Evolutionary conservation across 1,140 invertebrate species (phyloP).

Genomic region (Drosophila pectinifera): DNA sequence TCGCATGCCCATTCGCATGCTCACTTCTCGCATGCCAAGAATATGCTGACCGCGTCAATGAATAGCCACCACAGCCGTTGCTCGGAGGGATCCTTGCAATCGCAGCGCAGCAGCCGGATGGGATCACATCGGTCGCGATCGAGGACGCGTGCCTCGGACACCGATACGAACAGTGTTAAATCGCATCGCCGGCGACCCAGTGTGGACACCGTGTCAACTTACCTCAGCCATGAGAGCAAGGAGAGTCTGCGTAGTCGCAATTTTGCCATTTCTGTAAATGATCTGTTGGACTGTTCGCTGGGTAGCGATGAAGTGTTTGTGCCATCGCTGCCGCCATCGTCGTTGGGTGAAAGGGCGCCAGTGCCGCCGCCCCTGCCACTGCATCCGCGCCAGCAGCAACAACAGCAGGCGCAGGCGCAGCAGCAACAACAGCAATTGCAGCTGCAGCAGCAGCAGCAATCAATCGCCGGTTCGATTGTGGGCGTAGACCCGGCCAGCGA

Average conservation of each 20-base stretch:
- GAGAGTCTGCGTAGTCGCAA: slow-evolving; percentile 86
- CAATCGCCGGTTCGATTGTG: slow-evolving; percentile 84
- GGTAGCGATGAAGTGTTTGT: slow-evolving; percentile 89
- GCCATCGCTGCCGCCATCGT: slow-evolving; percentile 77
- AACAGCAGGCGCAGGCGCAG: slow-evolving; percentile 52
- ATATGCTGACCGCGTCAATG: slow-evolving; percentile 80
- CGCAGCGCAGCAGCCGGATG: slow-evolving; percentile 83
- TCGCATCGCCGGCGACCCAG: slow-evolving; percentile 90
- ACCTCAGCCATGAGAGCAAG: slow-evolving; percentile 93
- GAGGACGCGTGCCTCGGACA: slow-evolving; percentile 85
- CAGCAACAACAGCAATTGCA: slow-evolving; percentile 28
- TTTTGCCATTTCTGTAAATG: slow-evolving; percentile 87
- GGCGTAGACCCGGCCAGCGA: slow-evolving; percentile 89
- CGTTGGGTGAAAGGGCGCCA: slow-evolving; percentile 74
- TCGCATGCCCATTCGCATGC: slow-evolving; percentile 33
- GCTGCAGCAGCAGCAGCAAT: slow-evolving; percentile 64
- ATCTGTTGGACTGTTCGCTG: slow-evolving; percentile 90
- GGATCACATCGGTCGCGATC: slow-evolving; percentile 82
- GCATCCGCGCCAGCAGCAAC: slow-evolving; percentile 58
- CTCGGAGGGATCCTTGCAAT: slow-evolving; percentile 80
- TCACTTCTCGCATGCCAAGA: slow-evolving; percentile 75
- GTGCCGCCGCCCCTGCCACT: slow-evolving; percentile 73
- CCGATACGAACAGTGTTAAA: slow-evolving; percentile 89
- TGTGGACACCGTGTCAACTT: slow-evolving; percentile 94
- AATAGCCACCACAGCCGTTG: slow-evolving; percentile 83